Evolutionary conservation across 53 echinoderm and acorn worm species (phyloP), one percentile per base, ranked within the genome.

Genomic region (Paracentrotus lividus): DNA sequence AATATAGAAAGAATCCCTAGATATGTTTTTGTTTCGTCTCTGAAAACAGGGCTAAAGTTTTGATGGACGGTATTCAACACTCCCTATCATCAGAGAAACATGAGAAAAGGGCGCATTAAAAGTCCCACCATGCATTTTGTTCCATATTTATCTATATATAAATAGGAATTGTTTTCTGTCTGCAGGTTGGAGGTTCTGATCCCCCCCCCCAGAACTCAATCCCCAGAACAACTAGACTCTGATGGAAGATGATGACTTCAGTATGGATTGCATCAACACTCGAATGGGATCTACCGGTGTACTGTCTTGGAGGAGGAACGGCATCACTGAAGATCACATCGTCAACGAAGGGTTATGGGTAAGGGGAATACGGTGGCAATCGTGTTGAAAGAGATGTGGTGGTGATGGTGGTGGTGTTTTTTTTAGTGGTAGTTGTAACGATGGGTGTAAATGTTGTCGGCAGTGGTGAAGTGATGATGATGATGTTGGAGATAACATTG

Each of bases 161-260:
- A n/a, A n/a, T n/a, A n/a, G n/a, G n/a, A 24, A 26, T 60, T 23
- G 23, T 8, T n/a, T 26, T n/a, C 2, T 3, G 5, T n/a, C 14
- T 49, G 51, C n/a, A 54, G 88, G 33, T 43, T 88, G 36, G 88
- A 88, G 55, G 97, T 97, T 24, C 91, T 94, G 42, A 89, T 95
- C 88, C 96, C 96, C n/a, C n/a, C n/a, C n/a, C 16, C 97, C 97
- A 72, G 61, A 85, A 49, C 93, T 93, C 10, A 93, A 94, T 49
- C 29, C 38, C 88, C 95, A 95, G 88, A 29, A 93, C 44, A 95
- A 95, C 51, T 27, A 77, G 78, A 95, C 95, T 5, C 38, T 65
- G 56, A 72, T 23, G 2, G 95, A 95, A 43, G 90, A 44, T 24
- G 49, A 43, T 4, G 1, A 7, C 2, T 65, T 66, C 66, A 42